Base-by-base conservation (phyloP, 37 sponge, comb jelly and placozoan species). In the Lycopodina hypogea region DNA sequence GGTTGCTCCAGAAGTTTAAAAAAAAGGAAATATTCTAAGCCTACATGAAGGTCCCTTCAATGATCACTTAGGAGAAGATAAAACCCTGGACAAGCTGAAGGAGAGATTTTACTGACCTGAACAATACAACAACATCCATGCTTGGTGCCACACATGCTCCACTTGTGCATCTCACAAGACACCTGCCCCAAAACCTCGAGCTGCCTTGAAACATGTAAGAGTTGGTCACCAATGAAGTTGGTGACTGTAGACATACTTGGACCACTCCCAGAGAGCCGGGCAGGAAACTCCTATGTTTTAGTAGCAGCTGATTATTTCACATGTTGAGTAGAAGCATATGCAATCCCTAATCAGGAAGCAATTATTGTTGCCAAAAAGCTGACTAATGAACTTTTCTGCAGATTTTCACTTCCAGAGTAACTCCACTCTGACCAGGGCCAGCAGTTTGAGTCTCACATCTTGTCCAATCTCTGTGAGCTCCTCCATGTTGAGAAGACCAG, bases 261-360 rank as follows among this genome's bases (percentile, higher is more conserved):
- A 24, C 86, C 86, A 21, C 60, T 87, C 3, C 88, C 82, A 15
- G 68, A 57, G 36, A 68, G 65, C 15, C 40, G 71, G 41, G 57
- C 63, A 35, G 79, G 88, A 7, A 87, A 87, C 69, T 35, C 38
- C 11, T 88, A 88, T 61, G 50, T 77, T n/a, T n/a, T n/a, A n/a
- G n/a, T n/a, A n/a, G n/a, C n/a, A n/a, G n/a, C n/a, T n/a, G n/a
- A n/a, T n/a, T 78, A 82, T 63, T 82, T 82, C 66, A 88, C 83
- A 12, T n/a, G 42, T 3, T 88, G 78, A 83, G 48, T 62, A 36
- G 83, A 82, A 63, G 88, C 83, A 14, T 89, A 76, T 41, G 42
- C 89, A 21, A 88, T 88, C 18, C 83, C 80, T 9, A 83, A 83
- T 45, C 79, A 83, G 63, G 89, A 84, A 45, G 90, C 85, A 2